These are phyloP conservation scores for Hemichromis elongatus DNA, from an alignment of 2,113 vertebrate genomes.

Conservation along the genomic window DNA sequence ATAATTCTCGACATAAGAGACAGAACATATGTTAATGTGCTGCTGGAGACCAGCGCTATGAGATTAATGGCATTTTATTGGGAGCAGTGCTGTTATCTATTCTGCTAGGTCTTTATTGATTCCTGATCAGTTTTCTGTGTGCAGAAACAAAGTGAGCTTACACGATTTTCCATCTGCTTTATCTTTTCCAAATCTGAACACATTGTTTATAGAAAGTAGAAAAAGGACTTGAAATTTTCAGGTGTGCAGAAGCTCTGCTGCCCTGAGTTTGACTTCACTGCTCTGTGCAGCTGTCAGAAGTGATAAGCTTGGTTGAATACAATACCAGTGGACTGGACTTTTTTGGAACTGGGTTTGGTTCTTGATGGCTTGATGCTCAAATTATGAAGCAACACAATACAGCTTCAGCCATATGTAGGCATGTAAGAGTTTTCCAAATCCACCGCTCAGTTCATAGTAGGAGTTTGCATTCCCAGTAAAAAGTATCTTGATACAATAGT, in stretches of 20 bases:
- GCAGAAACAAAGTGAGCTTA: neutral
- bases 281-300: neutral
- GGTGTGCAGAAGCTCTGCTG: neutral
- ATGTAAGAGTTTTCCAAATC: neutral
- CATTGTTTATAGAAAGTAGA: neutral
- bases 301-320: neutral
- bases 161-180: neutral
- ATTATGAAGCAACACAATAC: neutral
- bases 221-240: neutral
- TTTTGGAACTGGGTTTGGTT: neutral
- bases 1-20: neutral
- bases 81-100: neutral
- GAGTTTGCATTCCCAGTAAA: neutral
- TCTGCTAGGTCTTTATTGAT: neutral
- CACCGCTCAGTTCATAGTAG: neutral
- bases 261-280: neutral
- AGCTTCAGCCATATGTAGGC: neutral
- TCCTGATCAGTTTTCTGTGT: neutral
- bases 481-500: neutral
- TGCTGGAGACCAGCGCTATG: neutral
- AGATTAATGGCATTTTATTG: neutral
- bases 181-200: neutral
- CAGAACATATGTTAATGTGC: neutral
- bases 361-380: neutral
- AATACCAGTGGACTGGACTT: neutral